phyloP scores from a whole-genome alignment of 64 coral and sea anemone genomes.

The Montipora cactus region DNA sequence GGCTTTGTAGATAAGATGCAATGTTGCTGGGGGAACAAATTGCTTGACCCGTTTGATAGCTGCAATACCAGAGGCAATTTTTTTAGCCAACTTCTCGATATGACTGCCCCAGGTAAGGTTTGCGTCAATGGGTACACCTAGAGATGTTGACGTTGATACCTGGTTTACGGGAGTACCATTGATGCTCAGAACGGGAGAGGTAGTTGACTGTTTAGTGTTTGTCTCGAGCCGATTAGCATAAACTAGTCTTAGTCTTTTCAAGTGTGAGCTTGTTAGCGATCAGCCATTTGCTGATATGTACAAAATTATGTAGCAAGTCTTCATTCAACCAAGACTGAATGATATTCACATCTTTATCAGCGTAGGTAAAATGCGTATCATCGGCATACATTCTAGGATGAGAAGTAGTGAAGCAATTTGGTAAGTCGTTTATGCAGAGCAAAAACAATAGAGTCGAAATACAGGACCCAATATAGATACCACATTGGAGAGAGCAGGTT shows the following conservation, averaged over 20 bases:
- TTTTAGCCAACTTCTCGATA: constrained; percentile 21
- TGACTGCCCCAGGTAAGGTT: constrained; percentile 47
- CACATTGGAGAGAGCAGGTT: too few species aligned
- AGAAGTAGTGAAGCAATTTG: too few species aligned
- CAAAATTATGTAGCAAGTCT: too few species aligned
- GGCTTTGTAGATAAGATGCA: constrained; percentile 14
- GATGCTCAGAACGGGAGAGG: not conserved
- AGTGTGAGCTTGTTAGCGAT: too few species aligned
- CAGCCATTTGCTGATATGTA: too few species aligned
- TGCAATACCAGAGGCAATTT: constrained; percentile 50
- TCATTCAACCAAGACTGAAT: too few species aligned
- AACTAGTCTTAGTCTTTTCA: not conserved
- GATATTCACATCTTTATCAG: too few species aligned
- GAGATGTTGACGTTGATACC: constrained; percentile 27
- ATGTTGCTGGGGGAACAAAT: constrained; percentile 1
- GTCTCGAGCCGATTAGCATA: constrained; percentile 56
- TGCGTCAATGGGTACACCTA: constrained; percentile 43
- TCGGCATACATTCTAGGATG: too few species aligned
- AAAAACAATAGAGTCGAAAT: too few species aligned
- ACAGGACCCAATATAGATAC: too few species aligned
- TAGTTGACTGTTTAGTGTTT: not conserved
- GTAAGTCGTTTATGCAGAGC: too few species aligned
- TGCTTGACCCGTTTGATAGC: constrained; percentile 52
- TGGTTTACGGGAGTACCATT: constrained; percentile 37
- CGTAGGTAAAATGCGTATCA: too few species aligned